A percentile compares a stretch with the other conserved stretches of the same genome.
phyloP scores from a whole-genome alignment of 53 echinoderm and acorn worm genomes.

The Astropecten irregularis region DNA sequence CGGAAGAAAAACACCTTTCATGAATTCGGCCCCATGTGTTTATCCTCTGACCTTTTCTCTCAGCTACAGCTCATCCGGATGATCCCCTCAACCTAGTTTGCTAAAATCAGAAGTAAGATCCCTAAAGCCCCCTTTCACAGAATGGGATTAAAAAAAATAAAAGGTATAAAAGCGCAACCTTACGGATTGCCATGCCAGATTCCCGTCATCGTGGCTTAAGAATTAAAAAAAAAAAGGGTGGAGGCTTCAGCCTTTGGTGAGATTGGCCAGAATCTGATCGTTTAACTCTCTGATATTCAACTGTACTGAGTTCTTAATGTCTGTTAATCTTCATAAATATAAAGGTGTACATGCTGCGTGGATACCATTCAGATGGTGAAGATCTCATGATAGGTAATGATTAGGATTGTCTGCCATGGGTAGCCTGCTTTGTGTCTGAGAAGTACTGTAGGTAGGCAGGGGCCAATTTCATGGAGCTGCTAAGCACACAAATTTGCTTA shows the following conservation, averaged over 20 bases:
- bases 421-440: too few species aligned
- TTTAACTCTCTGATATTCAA: not conserved
- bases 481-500: too few species aligned
- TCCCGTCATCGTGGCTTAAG: not conserved
- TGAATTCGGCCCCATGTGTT: slow-evolving; percentile 11
- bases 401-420: too few species aligned
- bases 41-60: slow-evolving; percentile 42
- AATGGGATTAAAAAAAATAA: slow-evolving; percentile 3
- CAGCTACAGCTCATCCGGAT: slow-evolving; percentile 27
- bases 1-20: too few species aligned
- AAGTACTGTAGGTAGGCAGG: too few species aligned
- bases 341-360: too few species aligned
- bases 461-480: too few species aligned
- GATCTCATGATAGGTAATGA: too few species aligned
- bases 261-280: not conserved
- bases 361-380: too few species aligned
- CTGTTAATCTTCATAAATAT: too few species aligned
- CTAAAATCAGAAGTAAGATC: not conserved
- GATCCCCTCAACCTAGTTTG: slow-evolving; percentile 13
- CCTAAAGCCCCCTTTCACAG: not conserved
- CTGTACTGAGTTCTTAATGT: too few species aligned
- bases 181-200: not conserved
- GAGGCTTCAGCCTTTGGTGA: slow-evolving; percentile 1
- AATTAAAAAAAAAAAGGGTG: not conserved
- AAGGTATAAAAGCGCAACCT: not conserved